These are phyloP conservation scores for Strigamia crassipes DNA, from an alignment of 2,888 invertebrate genomes.

Conservation along the genomic window DNA sequence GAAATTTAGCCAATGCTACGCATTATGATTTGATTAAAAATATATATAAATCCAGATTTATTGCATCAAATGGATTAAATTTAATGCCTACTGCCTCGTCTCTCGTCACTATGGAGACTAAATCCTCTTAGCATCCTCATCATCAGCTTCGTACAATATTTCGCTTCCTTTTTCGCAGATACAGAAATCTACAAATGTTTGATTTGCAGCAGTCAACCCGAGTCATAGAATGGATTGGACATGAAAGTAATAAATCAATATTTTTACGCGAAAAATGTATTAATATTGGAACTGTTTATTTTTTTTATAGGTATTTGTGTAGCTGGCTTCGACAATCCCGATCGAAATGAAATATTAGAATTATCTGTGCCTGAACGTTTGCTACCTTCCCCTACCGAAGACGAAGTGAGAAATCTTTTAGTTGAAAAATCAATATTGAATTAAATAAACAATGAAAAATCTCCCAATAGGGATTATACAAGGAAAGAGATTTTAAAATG, in stretches of 20 bases:
- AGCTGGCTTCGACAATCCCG: slow-evolving; percentile 15
- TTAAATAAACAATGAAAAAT: neutral
- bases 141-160: neutral
- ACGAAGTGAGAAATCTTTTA: slow-evolving; percentile 11
- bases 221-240: neutral
- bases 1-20: neutral
- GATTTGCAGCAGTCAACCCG: neutral
- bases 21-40: neutral
- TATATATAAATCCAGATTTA: neutral
- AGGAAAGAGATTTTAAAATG: slow-evolving; percentile 35
- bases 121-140: neutral
- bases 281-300: neutral
- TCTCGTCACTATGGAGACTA: neutral
- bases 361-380: slow-evolving; percentile 13
- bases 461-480: neutral
- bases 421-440: neutral
- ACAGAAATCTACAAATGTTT: neutral
- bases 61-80: neutral
- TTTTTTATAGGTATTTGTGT: slow-evolving; percentile 41
- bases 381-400: neutral
- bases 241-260: neutral
- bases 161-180: neutral
- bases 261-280: neutral
- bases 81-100: neutral
- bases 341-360: slow-evolving; percentile 18